A percentile compares a stretch with the other conserved stretches of the same genome.
These are phyloP conservation scores for Phaethornis superciliosus DNA, from an alignment of 2,113 vertebrate species.

Conservation along the genomic window DNA sequence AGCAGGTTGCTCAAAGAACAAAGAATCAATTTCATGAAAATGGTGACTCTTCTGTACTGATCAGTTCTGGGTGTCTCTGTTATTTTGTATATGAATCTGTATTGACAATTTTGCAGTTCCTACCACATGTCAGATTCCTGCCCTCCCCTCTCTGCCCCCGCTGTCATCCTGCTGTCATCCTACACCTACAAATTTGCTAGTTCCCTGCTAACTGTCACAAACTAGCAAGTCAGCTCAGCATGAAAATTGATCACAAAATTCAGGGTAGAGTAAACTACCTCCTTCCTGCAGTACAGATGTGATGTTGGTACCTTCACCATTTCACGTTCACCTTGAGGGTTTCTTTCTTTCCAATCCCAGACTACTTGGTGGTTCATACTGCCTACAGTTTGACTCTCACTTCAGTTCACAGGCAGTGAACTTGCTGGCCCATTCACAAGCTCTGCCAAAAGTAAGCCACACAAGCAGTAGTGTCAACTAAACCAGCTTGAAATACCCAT, in stretches of 20 bases:
- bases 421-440: background rate
- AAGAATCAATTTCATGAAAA: background rate
- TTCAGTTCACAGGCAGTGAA: background rate
- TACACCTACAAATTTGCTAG: background rate
- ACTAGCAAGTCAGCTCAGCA: background rate
- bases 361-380: background rate
- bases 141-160: too few relatives aligned
- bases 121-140: background rate
- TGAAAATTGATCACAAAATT: background rate
- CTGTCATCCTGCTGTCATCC: background rate
- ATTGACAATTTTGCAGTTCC: background rate
- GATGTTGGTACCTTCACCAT: background rate
- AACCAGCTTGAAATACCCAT: background rate
- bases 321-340: background rate
- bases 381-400: background rate
- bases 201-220: background rate
- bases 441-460: background rate
- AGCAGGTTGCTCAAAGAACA: background rate
- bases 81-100: background rate
- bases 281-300: background rate
- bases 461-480: background rate
- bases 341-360: background rate
- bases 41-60: background rate
- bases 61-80: fast-evolving
- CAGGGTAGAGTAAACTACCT: background rate